Evolutionary conservation across 1,140 invertebrate genomes (phyloP), one percentile per base, ranked within the genome.

Genomic region (Phocides pigmalion): DNA sequence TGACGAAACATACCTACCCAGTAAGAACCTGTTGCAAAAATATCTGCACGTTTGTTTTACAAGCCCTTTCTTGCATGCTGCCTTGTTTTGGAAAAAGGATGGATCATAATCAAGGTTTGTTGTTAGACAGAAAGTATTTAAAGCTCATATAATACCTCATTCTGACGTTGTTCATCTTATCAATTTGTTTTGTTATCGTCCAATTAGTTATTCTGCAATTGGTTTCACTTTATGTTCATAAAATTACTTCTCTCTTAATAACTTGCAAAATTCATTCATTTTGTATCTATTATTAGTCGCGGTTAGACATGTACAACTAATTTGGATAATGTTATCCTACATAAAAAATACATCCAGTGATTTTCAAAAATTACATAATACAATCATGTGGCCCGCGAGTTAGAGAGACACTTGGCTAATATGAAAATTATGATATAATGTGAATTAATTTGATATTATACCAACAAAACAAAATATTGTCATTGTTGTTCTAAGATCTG

Each of bases 21-120:
- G 49, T 37, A 25, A 42, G 39, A 28, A 49, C 63, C 42, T 65
- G 16, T 19, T 37, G 19, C 50, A 42, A 54, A 50, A 54, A 54
- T 47, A 54, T 56, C 19, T 35, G 74, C 79, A 79, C 73, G 74
- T 65, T 68, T 62, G 64, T 76, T 79, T 78, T 68, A 84, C 74
- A 69, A 70, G 54, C 74, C 81, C 80, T 84, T 66, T 83, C 62
- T 90, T 89, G 88, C 88, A 89, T 90, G 88, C 88, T 87, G 88
- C 87, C 75, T 84, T 73, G 71, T 76, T 64, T 87, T 72, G 73
- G 77, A 70, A 56, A 70, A 73, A 81, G 81, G 82, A 90, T 89
- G 88, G 88, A 90, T 79, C 74, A 81, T 54, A 84, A 76, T 69
- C 84, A 79, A 90, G 88, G 88, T 90, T 88, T 72, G 88, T 89